Conservation (phyloP, 2,113 vertebrate genomes). For the Bambusicola thoracicus region DNA sequence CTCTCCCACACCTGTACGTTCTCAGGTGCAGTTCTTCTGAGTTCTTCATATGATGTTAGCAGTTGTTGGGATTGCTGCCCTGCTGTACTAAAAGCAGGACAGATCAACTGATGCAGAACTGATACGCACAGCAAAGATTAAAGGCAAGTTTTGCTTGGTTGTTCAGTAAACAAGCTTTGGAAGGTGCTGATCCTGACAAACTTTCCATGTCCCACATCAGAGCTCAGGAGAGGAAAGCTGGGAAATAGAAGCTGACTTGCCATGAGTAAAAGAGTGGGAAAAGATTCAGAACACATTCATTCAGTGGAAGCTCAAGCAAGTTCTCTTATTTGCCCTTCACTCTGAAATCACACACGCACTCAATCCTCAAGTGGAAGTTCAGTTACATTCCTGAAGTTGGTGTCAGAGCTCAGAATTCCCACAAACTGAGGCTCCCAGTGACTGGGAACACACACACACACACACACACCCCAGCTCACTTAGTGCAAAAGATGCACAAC, state of each 20-base stretch:
- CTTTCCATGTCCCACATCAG: neutral
- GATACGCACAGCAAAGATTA: neutral
- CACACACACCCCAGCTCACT: neutral
- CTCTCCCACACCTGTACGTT: accelerated
- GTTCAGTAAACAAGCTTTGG: constrained; percentile 10
- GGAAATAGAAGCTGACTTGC: neutral
- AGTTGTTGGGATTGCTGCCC: neutral
- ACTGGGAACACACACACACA: neutral
- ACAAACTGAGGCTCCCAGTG: neutral
- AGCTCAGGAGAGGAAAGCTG: neutral
- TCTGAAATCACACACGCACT: neutral
- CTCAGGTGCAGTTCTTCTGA: neutral
- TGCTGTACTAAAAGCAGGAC: neutral
- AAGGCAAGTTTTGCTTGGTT: neutral
- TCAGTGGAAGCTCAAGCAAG: neutral
- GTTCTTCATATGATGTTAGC: neutral
- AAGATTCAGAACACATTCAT: neutral
- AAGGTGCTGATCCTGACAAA: neutral
- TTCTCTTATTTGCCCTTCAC: neutral
- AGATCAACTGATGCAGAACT: neutral
- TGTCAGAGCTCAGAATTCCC: neutral
- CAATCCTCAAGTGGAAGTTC: neutral
- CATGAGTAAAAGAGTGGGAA: neutral
- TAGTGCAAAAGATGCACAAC: neutral
- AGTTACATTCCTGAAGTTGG: neutral